These are phyloP conservation scores for Trematocara caparti DNA, from an alignment of 2,797 vertebrate species.

Conservation along the genomic window DNA sequence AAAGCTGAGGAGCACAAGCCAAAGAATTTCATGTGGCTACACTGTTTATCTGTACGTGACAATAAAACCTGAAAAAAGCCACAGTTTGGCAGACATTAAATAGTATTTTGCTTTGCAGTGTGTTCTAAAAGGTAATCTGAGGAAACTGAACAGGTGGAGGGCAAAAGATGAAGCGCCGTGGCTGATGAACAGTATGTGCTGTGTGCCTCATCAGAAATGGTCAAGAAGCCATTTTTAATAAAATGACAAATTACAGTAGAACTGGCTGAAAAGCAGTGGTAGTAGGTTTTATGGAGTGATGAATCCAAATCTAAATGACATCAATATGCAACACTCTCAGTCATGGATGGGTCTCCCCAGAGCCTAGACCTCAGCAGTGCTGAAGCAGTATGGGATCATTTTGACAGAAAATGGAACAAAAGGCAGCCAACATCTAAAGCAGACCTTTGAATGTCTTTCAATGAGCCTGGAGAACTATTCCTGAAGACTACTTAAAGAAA, in stretches of 20 bases:
- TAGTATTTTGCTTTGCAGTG: neutral
- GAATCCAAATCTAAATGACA: neutral
- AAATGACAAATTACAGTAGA: neutral
- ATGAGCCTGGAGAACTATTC: neutral
- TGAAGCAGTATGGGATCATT: neutral
- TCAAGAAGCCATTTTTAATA: neutral
- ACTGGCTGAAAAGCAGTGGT: rapidly evolving
- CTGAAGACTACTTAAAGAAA: neutral
- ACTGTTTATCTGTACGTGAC: rapidly evolving
- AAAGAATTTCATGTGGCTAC: neutral
- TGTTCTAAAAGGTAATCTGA: neutral
- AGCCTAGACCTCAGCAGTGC: neutral
- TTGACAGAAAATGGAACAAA: neutral
- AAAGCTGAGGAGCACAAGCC: neutral
- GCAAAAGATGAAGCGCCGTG: neutral
- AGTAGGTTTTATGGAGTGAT: neutral
- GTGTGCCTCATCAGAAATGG: neutral
- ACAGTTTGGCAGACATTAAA: neutral
- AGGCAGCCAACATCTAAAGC: neutral
- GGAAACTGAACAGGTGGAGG: neutral
- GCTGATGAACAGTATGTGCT: neutral
- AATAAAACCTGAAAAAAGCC: neutral
- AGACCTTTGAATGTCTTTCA: neutral
- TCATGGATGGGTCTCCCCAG: neutral
- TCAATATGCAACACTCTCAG: neutral